phyloP scores from a whole-genome alignment of 2,113 vertebrate genomes.

The Myrmecobius fasciatus region DNA sequence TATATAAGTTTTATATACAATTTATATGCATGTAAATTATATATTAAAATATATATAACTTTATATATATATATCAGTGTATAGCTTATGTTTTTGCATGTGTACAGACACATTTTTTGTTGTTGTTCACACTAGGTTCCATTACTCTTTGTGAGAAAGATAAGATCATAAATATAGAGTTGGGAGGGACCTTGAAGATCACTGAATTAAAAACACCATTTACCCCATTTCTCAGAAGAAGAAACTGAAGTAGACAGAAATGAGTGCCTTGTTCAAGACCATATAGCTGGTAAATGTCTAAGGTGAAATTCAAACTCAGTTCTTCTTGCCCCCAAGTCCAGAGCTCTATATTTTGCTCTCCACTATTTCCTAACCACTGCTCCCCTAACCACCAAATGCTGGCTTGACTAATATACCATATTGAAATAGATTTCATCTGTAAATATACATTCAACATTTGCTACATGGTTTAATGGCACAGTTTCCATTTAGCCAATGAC shows the following conservation, averaged over 20 bases:
- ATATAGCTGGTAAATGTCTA: neutral
- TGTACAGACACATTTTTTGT: neutral
- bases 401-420: neutral
- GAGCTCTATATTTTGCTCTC: neutral
- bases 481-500: neutral
- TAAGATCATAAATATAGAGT: neutral
- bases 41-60: too few species aligned
- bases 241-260: neutral
- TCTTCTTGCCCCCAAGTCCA: neutral
- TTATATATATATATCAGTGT: too few species aligned
- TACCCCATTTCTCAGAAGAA: neutral
- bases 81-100: too few species aligned
- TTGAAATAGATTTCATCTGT: conserved; percentile 18
- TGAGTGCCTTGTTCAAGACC: neutral
- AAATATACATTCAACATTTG: conserved; percentile 19
- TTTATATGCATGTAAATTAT: too few species aligned
- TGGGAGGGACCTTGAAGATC: neutral
- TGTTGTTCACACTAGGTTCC: neutral
- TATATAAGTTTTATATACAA: too few species aligned
- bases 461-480: neutral
- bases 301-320: neutral
- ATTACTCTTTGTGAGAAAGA: neutral
- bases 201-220: neutral
- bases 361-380: neutral
- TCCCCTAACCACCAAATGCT: neutral